These are phyloP conservation scores for Upupa epops DNA, from an alignment of 2,113 vertebrate genomes.

Conservation along the genomic window DNA sequence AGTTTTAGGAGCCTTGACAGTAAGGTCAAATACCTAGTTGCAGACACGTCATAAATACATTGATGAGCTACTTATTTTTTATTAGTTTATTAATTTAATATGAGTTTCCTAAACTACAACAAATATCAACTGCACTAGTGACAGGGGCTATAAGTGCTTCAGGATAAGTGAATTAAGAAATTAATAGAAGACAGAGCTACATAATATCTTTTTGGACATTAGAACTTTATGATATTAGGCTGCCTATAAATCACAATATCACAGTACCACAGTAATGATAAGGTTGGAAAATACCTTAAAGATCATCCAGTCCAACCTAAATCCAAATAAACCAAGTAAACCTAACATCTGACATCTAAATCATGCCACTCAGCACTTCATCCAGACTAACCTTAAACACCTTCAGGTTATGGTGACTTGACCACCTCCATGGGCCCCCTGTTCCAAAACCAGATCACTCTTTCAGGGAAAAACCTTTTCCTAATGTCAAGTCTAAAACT, in stretches of 20 bases:
- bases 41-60: not conserved
- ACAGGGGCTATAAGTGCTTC: not conserved
- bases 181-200: not conserved
- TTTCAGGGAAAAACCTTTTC: too few species aligned
- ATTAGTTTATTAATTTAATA: not conserved
- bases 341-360: too few species aligned
- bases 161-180: not conserved
- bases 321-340: too few species aligned
- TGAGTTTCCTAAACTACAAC: not conserved
- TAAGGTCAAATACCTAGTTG: not conserved
- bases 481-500: too few species aligned
- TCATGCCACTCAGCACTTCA: too few species aligned
- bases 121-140: not conserved
- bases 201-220: not conserved
- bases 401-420: too few species aligned
- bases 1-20: not conserved
- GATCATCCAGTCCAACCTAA: too few species aligned
- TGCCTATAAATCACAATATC: constrained; percentile 38
- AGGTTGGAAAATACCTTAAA: too few species aligned
- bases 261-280: too few species aligned
- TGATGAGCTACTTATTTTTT: not conserved
- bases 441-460: too few species aligned
- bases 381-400: too few species aligned
- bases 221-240: not conserved
- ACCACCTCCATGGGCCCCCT: too few species aligned